Base-by-base conservation (phyloP, 1,140 invertebrate genomes). In the Sycophila sp. region DNA sequence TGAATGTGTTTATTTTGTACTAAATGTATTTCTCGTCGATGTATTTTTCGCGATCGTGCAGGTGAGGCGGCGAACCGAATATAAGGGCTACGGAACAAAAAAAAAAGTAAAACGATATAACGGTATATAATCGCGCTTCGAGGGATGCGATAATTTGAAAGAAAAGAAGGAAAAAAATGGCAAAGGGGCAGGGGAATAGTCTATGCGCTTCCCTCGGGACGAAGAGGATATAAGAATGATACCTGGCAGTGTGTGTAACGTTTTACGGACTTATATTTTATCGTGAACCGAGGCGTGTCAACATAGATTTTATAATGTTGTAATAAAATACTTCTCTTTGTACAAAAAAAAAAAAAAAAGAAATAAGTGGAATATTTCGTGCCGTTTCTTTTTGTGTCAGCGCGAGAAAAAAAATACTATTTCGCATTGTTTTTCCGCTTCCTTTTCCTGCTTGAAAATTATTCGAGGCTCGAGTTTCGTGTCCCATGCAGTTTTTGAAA, bases 291-390 rank as follows among this genome's bases (percentile, higher is more conserved):
- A 69, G 28, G 17, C 60, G 51, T 80, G 77, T 80, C 75, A 74
- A 71, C 76, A 78, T 83, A 81, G 79, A 81, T 83, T 84, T 84
- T 84, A 81, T 84, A 83, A 82, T 78, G 77, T 82, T 83, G 79
- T 82, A 84, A 84, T 83, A 84, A 84, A 80, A 75, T 65, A 76
- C 73, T 79, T 79, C 70, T 80, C 78, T 81, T 77, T 71, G 69
- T 79, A 78, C 26, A 69, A 53, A 53, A 69, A 5, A 26, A 19
- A 17, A 13, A 26, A 17, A 38, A n/a, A n/a, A n/a, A n/a, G n/a
- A n/a, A n/a, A n/a, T n/a, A n/a, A n/a, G n/a, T n/a, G n/a, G n/a
- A n/a, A n/a, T n/a, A n/a, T n/a, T n/a, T n/a, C n/a, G n/a, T n/a
- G n/a, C 6, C 53, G n/a, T 26, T 34, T 45, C 38, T 17, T 64